Base-by-base conservation (phyloP, 2,888 invertebrate species). In the Melanchra persicariae region DNA sequence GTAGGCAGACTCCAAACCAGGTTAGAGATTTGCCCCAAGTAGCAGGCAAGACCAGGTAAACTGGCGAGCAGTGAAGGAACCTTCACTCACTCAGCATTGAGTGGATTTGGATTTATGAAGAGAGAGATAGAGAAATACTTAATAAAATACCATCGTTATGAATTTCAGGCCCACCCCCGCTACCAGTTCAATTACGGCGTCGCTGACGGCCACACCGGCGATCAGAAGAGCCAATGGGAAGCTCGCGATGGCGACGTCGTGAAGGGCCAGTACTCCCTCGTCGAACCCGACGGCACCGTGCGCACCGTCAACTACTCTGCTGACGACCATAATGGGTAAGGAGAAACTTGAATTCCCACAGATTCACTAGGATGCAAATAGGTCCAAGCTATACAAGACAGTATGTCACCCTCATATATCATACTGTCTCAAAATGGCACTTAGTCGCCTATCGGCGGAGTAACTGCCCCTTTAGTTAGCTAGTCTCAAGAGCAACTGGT, bases 231-330 rank as follows among this genome's bases (percentile, higher is more conserved):
- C 90, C 97, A 97, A 83, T 95, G 96, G 91, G 97, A 97, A 87
- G 91, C 96, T 30, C 95, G 96, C 68, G 96, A 97, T 87, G 97
- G 97, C 9, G 96, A 97, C 85, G 96, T 96, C 45, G 97, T 97
- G 81, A 96, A 97, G 91, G 97, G 97, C 62, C 97, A 97, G 88
- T 97, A 97, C 92, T 96, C 96, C 22, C 93, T 97, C 55, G 96
- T 97, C 40, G 97, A 97, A 83, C 96, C 97, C 30, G 96, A 96
- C 71, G 97, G 97, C 86, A 96, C 96, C 83, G 91, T 97, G 77
- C 96, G 97, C 84, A 97, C 96, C 59, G 97, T 97, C 85, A 94
- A 97, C 92, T 97, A 97, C 91, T 95, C 96, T 73, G 97, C 97
- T 81, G 97, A 97, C 82, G 96, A 96, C 85, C 96, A 96, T 85